These are phyloP conservation scores for Mormyrops boulengeri DNA, from an alignment of 2,797 vertebrate genomes.

Conservation along the genomic window DNA sequence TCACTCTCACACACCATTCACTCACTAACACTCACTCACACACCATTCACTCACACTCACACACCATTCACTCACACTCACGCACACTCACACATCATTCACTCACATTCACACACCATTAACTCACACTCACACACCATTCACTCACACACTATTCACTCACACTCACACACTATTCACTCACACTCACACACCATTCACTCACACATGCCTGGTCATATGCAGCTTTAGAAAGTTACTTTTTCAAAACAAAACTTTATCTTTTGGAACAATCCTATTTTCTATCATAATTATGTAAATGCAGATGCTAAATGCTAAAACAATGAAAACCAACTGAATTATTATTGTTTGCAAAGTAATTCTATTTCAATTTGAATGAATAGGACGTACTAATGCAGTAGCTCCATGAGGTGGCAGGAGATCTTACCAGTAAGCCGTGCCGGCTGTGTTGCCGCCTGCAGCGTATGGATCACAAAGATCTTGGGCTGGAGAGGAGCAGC, in stretches of 20 bases:
- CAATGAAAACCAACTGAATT: neutral
- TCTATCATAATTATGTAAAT: neutral
- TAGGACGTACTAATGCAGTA: neutral
- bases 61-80: too few species aligned
- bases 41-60: neutral
- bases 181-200: too few species aligned
- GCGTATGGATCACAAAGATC: conserved; percentile 83
- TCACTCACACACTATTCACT: too few species aligned
- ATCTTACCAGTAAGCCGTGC: conserved; percentile 72
- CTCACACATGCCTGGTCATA: neutral
- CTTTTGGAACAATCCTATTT: neutral
- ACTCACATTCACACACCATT: too few species aligned
- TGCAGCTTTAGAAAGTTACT: neutral
- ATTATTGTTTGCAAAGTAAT: neutral
- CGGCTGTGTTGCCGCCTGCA: conserved; percentile 75
- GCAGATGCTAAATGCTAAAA: neutral
- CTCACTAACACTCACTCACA: neutral
- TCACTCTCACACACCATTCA: too few species aligned
- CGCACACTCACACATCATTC: too few species aligned
- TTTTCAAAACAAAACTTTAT: neutral
- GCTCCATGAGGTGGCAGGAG: neutral
- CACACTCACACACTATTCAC: too few species aligned
- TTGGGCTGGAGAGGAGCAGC: conserved; percentile 69
- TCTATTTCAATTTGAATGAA: neutral
- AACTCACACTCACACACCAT: too few species aligned